Base-by-base conservation (phyloP, 2,113 vertebrate species). In the Haliaeetus leucogaster region DNA sequence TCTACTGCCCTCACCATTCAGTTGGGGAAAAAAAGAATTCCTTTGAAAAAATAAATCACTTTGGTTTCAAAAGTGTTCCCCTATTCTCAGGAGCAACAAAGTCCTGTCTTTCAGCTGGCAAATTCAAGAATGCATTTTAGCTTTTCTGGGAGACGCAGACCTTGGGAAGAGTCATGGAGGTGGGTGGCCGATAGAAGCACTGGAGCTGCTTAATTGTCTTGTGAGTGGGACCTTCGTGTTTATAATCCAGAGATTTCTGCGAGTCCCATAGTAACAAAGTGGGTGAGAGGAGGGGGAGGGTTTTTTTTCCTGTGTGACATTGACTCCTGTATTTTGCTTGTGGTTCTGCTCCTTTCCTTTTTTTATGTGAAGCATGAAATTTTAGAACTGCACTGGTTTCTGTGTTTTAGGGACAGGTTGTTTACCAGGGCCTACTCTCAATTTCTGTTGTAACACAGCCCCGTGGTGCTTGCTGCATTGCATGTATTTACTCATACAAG, bases 141-240 rank as follows among this genome's bases (percentile, higher is more conserved):
- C 84, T 82, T 29, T 78, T 61, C 63, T 88, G 91, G 93, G 71
- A 81, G 93, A 53, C 20, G 5, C 86, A 77, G 93, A 56, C 86
- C 86, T 86, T 27, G 91, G 0, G 17, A 43, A 50, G 86, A 83
- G 93, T 17, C 5, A 9, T 27, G 86, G 91, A 56, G 81, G 96
- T 93, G 93, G 95, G 91, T 84, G 91, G 38, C 83, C 58, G 14
- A 13, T 16, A 55, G 82, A 85, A 89, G 55, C 82, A 3, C 91
- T 86, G 93, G 86, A 96, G 87, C 95, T 94, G 87, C 84, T 92
- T 89, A 63, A 94, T 93, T 94, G 88, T 95, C 84, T 93, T 76
- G 78, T 92, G 92, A 95, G 94, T 89, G 94, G 86, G 89, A 96
- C 92, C 94, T 91, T 78, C 13, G 15, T 86, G 85, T 67, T 88